Base-by-base conservation (phyloP, 1,140 invertebrate species). In the Anastrepha obliqua region DNA sequence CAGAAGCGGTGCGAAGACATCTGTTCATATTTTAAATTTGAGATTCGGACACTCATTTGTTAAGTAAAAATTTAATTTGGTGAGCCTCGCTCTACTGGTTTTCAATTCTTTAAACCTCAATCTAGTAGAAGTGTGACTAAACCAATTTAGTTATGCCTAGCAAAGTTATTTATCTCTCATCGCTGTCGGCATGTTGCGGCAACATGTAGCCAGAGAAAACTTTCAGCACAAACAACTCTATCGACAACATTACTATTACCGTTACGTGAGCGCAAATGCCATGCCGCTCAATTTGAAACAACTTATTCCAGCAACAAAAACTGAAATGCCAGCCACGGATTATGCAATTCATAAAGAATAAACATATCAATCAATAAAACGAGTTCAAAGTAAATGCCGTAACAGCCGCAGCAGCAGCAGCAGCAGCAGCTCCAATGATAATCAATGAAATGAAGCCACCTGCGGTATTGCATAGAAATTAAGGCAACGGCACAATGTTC, bases 291-390 rank as follows among this genome's bases (percentile, higher is more conserved):
- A 29, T 29, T 29, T 29, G 29, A 29, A 74, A 74, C 4, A 74
- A 74, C 11, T 17, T 13, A 51, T 4, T 6, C 15, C 4, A 47
- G 17, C 67, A 74, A 74, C 67, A 67, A 74, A 3, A 67, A 47
- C 15, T 8, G 42, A 74, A 20, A 20, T 17, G 42, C 8, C 2
- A 9, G 47, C 20, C n/a, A 55, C 4, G 55, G 8, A 81, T 55
- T 81, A 20, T n/a, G 11, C 44, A 81, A 51, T n/a, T 81, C 9
- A 15, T 9, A 55, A 55, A 7, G 44, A 20, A 51, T 58, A 58
- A 81, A 81, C 74, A 81, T 81, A 81, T 81, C 74, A 55, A 81
- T 81, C 74, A 81, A 81, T 81, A 81, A n/a, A 81, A 55, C 74
- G 74, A 55, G 74, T 81, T 47, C 70, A 74, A 7, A 47, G 44